Evolutionary conservation across 2,888 invertebrate species (phyloP), one percentile per base, ranked within the genome.

Genomic region (Trissoscelio sp.): DNA sequence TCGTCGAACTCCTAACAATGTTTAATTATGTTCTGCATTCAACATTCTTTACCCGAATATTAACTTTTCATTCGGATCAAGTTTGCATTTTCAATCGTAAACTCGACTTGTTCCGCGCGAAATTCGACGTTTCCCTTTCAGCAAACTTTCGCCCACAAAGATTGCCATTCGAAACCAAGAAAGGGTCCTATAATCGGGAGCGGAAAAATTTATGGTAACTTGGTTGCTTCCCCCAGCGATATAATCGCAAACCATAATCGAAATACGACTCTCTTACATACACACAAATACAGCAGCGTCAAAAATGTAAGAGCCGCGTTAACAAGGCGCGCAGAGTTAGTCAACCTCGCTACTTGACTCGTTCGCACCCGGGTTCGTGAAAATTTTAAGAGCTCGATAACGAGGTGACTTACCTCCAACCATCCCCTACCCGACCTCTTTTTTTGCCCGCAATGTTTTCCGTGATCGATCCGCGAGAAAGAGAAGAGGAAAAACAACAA

Each of bases 311-410:
- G 78, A 75, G 81, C 55, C 78, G 73, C 79, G 77, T 85, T 86
- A 87, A 85, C 84, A 85, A 86, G 85, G 83, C 72, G 60, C 69
- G 60, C 57, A 12, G 72, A 67, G 77, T 57, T 78, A 51, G 62
- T 70, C 55, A 55, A 51, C 62, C 67, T 1, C 79, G 77, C 78
- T 64, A 78, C 80, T 62, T 16, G 78, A 78, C 67, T 74, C 55
- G 78, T 67, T 73, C 73, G 77, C 64, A 66, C 55, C 73, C 81
- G 77, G 82, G 74, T 79, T 83, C 75, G 82, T 87, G 86, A 86
- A 88, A 87, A 85, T 87, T 88, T 88, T 84, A 87, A 86, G 86
- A 86, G 86, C 84, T 79, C 83, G 85, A 88, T 87, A 88, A 87
- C 85, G 87, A 88, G 85, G 83, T 77, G 84, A 83, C 83, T 85